These are phyloP conservation scores for Eurypyga helias DNA, from an alignment of 2,113 vertebrate genomes.

Conservation along the genomic window DNA sequence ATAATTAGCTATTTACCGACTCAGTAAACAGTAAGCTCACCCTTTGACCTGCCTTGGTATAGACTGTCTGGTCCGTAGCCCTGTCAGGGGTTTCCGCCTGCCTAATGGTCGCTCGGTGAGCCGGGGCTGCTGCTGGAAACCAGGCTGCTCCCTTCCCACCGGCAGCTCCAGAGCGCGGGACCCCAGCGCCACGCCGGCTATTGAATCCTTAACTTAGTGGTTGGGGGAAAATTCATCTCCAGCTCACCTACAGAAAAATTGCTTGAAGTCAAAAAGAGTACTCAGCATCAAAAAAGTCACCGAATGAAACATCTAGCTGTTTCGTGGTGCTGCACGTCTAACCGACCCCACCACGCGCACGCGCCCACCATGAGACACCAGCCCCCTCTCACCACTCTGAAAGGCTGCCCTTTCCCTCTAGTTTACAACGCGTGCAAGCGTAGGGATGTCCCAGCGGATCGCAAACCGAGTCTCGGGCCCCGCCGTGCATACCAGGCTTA, in stretches of 20 bases:
- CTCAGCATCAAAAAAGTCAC: not conserved
- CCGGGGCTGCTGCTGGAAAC: not conserved
- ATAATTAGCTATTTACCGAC: slow-evolving; percentile 44
- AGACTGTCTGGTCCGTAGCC: slow-evolving; percentile 21
- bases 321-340: not conserved
- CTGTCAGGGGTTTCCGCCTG: not conserved
- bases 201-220: not conserved
- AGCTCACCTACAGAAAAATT: not conserved
- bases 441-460: slow-evolving; percentile 32
- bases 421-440: accelerated
- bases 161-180: not conserved
- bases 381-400: not conserved
- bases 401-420: not conserved
- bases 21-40: slow-evolving; percentile 14
- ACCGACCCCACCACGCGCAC: accelerated
- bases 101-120: not conserved
- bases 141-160: not conserved
- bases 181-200: not conserved
- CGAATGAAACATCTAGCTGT: not conserved
- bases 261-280: not conserved
- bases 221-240: not conserved
- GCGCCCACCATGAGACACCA: not conserved
- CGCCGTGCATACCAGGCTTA: slow-evolving; percentile 5
- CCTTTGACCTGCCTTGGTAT: slow-evolving; percentile 15
- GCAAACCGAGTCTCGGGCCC: not conserved